Conservation (phyloP, 2,797 vertebrate species). For the Phylloscopus collybita region DNA sequence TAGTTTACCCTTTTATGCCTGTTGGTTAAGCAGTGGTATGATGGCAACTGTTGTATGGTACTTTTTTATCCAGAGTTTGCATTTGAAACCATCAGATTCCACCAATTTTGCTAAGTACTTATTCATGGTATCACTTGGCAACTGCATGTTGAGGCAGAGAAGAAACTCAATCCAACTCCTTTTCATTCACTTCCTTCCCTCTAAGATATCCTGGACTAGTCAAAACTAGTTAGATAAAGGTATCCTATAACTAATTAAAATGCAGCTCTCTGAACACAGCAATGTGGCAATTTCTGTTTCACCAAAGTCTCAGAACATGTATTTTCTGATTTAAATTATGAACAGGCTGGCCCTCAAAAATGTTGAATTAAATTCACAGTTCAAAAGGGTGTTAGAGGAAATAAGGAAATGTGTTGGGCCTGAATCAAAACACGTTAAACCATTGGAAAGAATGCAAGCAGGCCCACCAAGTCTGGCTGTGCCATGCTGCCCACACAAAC, state of each 20-base stretch:
- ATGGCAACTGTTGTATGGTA: conserved; percentile 33
- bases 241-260: conserved; percentile 14
- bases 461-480: not conserved
- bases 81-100: conserved; percentile 74
- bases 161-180: conserved; percentile 71
- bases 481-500: not conserved
- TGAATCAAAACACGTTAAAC: not conserved
- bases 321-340: not conserved
- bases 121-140: conserved; percentile 77
- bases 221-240: not conserved
- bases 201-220: conserved; percentile 24
- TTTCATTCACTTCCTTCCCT: conserved; percentile 59
- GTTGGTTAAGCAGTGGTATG: conserved; percentile 15
- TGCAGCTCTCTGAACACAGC: not conserved
- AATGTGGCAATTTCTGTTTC: not conserved
- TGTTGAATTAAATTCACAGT: not conserved
- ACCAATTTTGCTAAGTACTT: conserved; percentile 66
- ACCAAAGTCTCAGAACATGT: not conserved
- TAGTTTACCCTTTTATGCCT: not conserved
- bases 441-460: fast-evolving
- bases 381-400: not conserved
- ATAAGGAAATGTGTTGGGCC: not conserved
- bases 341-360: not conserved
- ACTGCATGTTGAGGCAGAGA: conserved; percentile 16
- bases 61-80: conserved; percentile 45